These are phyloP conservation scores for Philopotamus ludificatus DNA, from an alignment of 1,140 invertebrate species.

Conservation along the genomic window DNA sequence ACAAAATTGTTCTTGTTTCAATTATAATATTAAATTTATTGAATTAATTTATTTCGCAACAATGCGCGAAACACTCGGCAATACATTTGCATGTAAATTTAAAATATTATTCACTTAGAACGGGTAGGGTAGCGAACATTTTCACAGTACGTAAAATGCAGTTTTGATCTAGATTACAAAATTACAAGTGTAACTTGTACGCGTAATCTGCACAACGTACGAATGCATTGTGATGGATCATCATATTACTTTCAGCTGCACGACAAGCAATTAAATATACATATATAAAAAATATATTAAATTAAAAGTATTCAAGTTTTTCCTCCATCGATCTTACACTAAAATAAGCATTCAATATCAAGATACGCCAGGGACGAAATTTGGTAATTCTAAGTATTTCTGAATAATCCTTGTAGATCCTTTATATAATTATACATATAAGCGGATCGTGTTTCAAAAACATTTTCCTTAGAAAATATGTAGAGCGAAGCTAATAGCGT, in stretches of 20 bases:
- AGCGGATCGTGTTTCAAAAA: constrained; percentile 21
- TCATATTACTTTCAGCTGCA: neutral
- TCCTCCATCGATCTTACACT: no score
- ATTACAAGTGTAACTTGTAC: neutral
- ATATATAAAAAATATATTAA: neutral
- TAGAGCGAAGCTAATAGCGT: constrained; percentile 19
- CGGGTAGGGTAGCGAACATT: neutral
- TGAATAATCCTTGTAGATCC: neutral
- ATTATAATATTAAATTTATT: no score
- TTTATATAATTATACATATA: neutral
- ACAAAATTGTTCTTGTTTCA: no score
- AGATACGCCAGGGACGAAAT: no score
- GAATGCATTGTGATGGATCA: neutral
- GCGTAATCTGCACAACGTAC: neutral
- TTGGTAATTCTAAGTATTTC: no score
- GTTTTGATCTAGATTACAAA: neutral
- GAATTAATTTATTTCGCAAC: no score
- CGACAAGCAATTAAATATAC: neutral
- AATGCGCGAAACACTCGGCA: no score
- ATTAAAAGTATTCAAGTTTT: no score
- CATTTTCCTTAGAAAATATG: constrained; percentile 22
- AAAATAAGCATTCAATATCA: no score
- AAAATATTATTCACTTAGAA: neutral
- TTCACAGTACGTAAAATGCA: neutral
- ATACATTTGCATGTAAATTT: neutral